Percentiles rank a stretch among this genome's conserved stretches.
Conservation (phyloP, 2,113 vertebrate genomes). For the Salvelinus sp. region DNA sequence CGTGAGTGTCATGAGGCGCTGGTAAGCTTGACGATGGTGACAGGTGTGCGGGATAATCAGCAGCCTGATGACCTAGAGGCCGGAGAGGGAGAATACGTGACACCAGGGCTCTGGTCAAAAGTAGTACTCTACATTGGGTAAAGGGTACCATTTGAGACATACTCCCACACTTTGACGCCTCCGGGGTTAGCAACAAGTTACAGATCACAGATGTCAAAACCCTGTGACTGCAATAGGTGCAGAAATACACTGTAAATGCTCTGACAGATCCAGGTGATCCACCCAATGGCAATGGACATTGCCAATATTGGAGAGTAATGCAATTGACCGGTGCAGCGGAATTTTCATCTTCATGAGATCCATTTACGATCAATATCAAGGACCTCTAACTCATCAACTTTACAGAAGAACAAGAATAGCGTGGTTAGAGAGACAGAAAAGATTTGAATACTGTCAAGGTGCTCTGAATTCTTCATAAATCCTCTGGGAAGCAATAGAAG, state of each 20-base stretch:
- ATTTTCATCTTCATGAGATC: conserved; percentile 59
- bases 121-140: too few relatives aligned
- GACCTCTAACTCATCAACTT: conserved; percentile 56
- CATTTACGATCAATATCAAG: conserved; percentile 67
- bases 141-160: too few relatives aligned
- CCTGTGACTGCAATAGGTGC: background rate
- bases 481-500: conserved; percentile 11
- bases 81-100: too few relatives aligned
- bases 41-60: too few relatives aligned
- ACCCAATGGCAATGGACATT: conserved; percentile 49
- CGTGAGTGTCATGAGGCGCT: too few relatives aligned
- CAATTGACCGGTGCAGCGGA: conserved; percentile 47
- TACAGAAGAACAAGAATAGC: conserved; percentile 45
- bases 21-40: too few relatives aligned
- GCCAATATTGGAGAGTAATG: conserved; percentile 26
- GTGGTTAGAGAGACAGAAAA: conserved; percentile 31
- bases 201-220: background rate
- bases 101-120: too few relatives aligned
- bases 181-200: background rate
- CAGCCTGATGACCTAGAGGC: too few relatives aligned
- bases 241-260: background rate
- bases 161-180: too few relatives aligned
- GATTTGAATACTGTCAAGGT: conserved; percentile 53
- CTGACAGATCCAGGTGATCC: conserved; percentile 40
- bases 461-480: conserved; percentile 50